Base-by-base conservation (phyloP, 2,113 vertebrate species). In the Potamarius usumacintae region DNA sequence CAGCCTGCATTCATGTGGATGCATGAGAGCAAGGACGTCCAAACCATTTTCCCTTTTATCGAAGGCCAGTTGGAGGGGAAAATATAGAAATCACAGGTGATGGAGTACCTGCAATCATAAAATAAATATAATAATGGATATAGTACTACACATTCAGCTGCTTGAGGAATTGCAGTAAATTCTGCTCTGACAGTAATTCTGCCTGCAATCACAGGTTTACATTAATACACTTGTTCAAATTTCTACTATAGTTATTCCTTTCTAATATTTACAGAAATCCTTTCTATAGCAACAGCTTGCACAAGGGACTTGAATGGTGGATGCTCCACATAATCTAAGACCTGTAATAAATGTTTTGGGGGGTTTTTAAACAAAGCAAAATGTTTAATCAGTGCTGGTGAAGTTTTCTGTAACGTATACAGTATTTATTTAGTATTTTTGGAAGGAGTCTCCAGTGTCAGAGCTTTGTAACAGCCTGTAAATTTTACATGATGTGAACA, bases 61-160 rank as follows among this genome's bases (percentile, higher is more conserved):
- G 9, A 82, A 48, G 18, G 79, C 57, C 57, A 82, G 25, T 25
- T 22, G 57, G 10, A 42, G 58, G 9, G 17, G 14, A 62, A 22
- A 22, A 25, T 82, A 62, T 20, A 22, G 57, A 22, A 42, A 55
- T 60, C 78, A 60, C 78, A 81, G 79, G 79, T 62, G 79, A 52
- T 82, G 79, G 20, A 57, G 10, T 62, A 82, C 18, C 57, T 82
- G 57, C 30, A 55, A 17, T 17, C 27, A 27, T 79, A 27, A 55
- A 55, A 55, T 53, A 79, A 79, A 55, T 79, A 17, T 55, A 30
- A 80, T 58, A 34, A 53, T 58, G 34, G 27, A 58, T 57, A 5
- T 34, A 58, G 55, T 20, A 18, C 7, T 80, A 11, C n/a, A 80
- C 34, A 4, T 80, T 80, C 14, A 58, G n/a, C 14, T 27, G 3